Percentiles rank a stretch among this genome's conserved stretches.
These are phyloP conservation scores for Capra hircus DNA, from an alignment of 2,113 vertebrate species.

Conservation along the genomic window DNA sequence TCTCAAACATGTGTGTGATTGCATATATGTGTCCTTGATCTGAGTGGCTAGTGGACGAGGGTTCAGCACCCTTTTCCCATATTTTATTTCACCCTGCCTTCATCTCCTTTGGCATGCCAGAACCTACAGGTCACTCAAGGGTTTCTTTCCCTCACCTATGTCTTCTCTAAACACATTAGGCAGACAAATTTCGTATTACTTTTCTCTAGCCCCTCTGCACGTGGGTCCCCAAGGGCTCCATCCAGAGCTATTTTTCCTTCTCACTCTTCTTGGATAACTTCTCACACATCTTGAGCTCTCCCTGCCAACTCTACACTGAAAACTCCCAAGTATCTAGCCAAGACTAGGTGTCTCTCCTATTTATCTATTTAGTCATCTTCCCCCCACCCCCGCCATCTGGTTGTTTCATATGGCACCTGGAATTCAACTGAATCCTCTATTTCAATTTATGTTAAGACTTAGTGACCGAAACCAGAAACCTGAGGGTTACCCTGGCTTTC, in stretches of 20 bases:
- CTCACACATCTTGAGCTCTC: too few species aligned
- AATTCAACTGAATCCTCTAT: neutral
- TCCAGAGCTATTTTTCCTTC: neutral
- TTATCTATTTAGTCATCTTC: neutral
- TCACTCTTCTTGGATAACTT: neutral
- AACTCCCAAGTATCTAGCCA: neutral
- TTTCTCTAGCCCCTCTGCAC: neutral
- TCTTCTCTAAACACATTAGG: neutral
- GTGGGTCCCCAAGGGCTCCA: neutral
- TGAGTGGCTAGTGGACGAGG: too few species aligned
- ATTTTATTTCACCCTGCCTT: neutral
- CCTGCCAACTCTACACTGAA: neutral
- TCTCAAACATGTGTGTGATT: fast-evolving
- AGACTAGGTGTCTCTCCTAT: neutral
- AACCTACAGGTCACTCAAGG: neutral
- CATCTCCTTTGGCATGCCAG: neutral
- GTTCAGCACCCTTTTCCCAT: fast-evolving
- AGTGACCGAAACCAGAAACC: neutral
- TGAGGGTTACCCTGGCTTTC: neutral
- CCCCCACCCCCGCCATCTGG: neutral
- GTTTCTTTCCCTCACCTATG: neutral
- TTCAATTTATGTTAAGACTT: neutral
- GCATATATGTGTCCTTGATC: fast-evolving
- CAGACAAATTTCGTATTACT: neutral
- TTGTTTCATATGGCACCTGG: neutral